Base-by-base conservation (phyloP, 1,140 invertebrate genomes). In the Hetaerina americana region DNA sequence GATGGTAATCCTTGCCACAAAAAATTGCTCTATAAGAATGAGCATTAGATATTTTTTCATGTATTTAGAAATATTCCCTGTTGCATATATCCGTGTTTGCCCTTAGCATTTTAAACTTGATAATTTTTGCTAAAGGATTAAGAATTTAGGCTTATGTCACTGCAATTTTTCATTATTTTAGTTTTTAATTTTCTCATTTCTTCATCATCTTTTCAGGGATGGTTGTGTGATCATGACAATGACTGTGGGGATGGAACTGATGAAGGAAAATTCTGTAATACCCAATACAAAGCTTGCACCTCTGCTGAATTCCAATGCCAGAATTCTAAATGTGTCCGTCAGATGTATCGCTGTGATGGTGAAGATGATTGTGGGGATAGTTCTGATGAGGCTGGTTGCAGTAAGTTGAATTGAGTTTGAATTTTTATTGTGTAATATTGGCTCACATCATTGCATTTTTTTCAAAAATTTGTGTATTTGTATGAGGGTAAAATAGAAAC, bases 171-270 rank as follows among this genome's bases (percentile, higher is more conserved):
- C 31, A 28, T 12, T 6, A 70, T 49, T 22, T 72, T 18, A 1
- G 26, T 2, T 6, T 27, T 6, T 66, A 18, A 3, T 29, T 66
- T 73, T 27, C 72, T 68, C 24, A 24, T 71, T 69, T 75, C 70
- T 71, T n/a, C n/a, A n/a, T n/a, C n/a, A n/a, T n/a, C n/a, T n/a
- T 74, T 75, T 3, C 71, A 82, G 80, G 87, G 83, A 25, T 93
- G 91, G 90, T 80, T 87, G 57, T 93, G 91, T 80, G 92, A 98
- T 82, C 93, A 95, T 75, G 93, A 95, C 77, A 96, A 96, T 76
- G 94, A 96, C 77, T 96, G 94, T 77, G 93, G 94, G 0, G 95
- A 97, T 77, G 94, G 94, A 6, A 92, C 91, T 12, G 95, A 97
- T 76, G 95, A 97, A 83, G 92, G 92, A 8, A 93, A 94, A 78